Percentiles rank a stretch among this genome's conserved stretches.
These are phyloP conservation scores for Macroramphosus scolopax DNA, from an alignment of 2,797 vertebrate genomes.

Conservation along the genomic window DNA sequence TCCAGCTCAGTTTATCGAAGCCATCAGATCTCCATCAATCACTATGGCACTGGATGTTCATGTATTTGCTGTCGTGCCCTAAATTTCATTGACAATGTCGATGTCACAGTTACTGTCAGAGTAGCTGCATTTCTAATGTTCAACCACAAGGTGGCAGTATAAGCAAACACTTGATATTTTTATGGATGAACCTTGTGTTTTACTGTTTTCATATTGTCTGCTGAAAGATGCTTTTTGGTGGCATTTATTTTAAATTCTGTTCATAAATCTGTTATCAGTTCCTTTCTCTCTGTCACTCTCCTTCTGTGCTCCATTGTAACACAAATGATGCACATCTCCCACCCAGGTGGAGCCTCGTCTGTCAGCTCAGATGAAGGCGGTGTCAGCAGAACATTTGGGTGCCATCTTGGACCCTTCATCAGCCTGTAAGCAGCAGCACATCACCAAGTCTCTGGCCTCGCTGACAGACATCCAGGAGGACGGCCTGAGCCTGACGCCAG, in stretches of 20 bases:
- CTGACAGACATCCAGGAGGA: conserved; percentile 95
- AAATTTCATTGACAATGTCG: too few species aligned
- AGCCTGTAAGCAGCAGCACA: conserved; percentile 78
- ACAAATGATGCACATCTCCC: conserved; percentile 10
- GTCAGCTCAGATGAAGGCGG: conserved; percentile 92
- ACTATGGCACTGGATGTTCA: not conserved
- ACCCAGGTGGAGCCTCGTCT: conserved; percentile 89
- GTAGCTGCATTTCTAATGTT: conserved; percentile 1
- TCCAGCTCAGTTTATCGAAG: not conserved
- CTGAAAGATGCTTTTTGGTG: too few species aligned
- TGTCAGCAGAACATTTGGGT: conserved; percentile 92
- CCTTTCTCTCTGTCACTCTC: too few species aligned
- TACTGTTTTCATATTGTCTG: too few species aligned
- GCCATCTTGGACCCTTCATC: conserved; percentile 84
- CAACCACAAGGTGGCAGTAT: conserved; percentile 68
- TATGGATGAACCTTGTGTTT: not conserved
- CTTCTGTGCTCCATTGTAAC: conserved; percentile 4
- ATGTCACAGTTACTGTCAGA: not conserved
- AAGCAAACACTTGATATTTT: conserved; percentile 19
- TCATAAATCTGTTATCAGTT: too few species aligned
- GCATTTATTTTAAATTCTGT: too few species aligned
- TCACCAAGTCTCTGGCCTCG: conserved; percentile 95
- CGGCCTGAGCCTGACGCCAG: conserved; percentile 60
- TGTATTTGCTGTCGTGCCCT: conserved; percentile 4
- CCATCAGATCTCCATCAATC: not conserved